phyloP scores from a whole-genome alignment of 2,113 vertebrate species.

The Arizona elegans region DNA sequence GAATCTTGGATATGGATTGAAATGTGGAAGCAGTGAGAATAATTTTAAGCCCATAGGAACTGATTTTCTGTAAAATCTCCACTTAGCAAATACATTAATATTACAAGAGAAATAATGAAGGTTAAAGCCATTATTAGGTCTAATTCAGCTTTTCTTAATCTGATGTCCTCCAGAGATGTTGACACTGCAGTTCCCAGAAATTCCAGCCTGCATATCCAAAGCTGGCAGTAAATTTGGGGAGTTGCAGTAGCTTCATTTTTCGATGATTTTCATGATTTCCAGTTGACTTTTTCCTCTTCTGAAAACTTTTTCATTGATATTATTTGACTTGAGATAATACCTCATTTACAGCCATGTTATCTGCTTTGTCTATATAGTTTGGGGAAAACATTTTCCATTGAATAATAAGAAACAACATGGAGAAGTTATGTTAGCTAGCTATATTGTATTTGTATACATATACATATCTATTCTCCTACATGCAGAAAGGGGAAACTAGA shows the following conservation, averaged over 20 bases:
- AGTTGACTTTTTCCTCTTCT: neutral
- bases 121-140: neutral
- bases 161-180: neutral
- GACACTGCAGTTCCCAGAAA: neutral
- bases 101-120: neutral
- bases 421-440: neutral
- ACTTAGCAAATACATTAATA: neutral
- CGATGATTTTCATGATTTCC: neutral
- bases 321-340: neutral
- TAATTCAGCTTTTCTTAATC: neutral
- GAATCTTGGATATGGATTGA: neutral
- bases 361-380: neutral
- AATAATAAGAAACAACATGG: neutral
- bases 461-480: slow-evolving; percentile 11
- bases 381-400: neutral
- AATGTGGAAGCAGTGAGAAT: neutral
- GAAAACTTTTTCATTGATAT: neutral
- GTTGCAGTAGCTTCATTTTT: neutral
- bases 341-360: neutral
- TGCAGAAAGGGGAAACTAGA: slow-evolving; percentile 26
- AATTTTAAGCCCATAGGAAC: neutral
- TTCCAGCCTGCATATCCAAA: neutral
- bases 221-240: neutral
- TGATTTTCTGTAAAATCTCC: neutral
- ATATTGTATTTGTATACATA: neutral